These are phyloP conservation scores for Melinopterus prodromus DNA, from an alignment of 2,888 invertebrate genomes.

Conservation along the genomic window DNA sequence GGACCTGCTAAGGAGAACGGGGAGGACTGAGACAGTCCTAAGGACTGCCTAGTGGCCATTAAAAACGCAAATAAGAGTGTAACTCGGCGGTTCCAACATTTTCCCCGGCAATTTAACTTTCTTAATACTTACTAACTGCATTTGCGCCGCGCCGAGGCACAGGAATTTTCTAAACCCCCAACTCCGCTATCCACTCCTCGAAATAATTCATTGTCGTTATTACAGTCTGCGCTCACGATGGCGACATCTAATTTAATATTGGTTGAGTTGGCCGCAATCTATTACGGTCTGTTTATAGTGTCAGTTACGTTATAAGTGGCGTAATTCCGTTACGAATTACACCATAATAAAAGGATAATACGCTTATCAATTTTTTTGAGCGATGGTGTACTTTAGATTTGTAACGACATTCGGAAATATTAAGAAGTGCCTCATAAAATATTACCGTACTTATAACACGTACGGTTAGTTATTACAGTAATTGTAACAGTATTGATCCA, in stretches of 20 bases:
- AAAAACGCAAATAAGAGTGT: conserved; percentile 23
- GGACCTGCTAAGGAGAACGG: conserved; percentile 10
- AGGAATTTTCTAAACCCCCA: not conserved
- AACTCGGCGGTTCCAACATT: conserved; percentile 19
- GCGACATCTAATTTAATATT: not conserved
- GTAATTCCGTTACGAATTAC: too few species aligned
- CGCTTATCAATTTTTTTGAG: too few species aligned
- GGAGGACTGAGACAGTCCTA: conserved; percentile 14
- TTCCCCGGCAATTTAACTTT: conserved; percentile 18
- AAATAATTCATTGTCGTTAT: not conserved
- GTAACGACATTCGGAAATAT: too few species aligned
- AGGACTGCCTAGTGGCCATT: conserved; percentile 11
- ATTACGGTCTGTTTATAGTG: too few species aligned
- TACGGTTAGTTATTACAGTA: too few species aligned
- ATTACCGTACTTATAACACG: too few species aligned
- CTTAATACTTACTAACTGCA: conserved; percentile 21
- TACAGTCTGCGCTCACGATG: not conserved
- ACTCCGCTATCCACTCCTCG: not conserved
- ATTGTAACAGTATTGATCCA: too few species aligned
- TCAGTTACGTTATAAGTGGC: too few species aligned
- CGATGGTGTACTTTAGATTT: too few species aligned
- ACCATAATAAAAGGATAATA: too few species aligned
- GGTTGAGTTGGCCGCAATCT: too few species aligned
- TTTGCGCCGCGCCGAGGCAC: not conserved
- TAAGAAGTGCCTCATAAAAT: too few species aligned